Percentiles rank a stretch among this genome's conserved stretches.
Evolutionary conservation across 2,888 invertebrate species (phyloP).

Genomic region (Drosophila leonis): DNA sequence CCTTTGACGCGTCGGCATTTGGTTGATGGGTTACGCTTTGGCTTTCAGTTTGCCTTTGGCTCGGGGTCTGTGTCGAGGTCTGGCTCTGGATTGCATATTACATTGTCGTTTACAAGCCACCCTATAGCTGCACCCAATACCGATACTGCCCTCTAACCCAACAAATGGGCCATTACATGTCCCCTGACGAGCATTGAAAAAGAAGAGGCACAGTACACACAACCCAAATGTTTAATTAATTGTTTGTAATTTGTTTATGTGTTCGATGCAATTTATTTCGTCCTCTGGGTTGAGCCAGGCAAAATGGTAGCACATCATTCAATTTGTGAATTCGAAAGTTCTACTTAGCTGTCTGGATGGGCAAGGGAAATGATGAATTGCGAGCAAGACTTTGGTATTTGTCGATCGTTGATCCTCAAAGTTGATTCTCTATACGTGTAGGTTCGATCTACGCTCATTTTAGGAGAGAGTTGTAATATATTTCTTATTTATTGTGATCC

Average conservation of each 20-base stretch:
- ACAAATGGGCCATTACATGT: constrained; percentile 53
- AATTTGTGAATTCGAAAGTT: constrained; percentile 24
- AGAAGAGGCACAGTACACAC: constrained; percentile 16
- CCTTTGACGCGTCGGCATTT: constrained; percentile 57
- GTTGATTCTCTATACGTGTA: too few relatives aligned
- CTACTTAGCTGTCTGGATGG: background rate
- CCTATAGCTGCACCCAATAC: constrained; percentile 19
- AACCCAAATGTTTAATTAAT: constrained; percentile 66
- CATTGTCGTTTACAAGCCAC: constrained; percentile 61
- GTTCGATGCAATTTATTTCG: constrained; percentile 65
- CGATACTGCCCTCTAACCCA: constrained; percentile 42
- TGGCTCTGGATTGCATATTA: constrained; percentile 37
- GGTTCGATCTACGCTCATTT: background rate
- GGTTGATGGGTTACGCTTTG: constrained; percentile 30
- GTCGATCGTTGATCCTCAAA: background rate
- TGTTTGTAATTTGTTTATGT: constrained; percentile 76
- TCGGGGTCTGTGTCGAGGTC: constrained; percentile 10
- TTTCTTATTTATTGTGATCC: background rate
- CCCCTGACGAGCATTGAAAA: constrained; percentile 26
- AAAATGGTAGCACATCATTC: constrained; percentile 28
- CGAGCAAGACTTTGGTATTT: background rate
- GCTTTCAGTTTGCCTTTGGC: background rate
- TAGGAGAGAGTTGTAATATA: too few relatives aligned
- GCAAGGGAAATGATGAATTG: constrained; percentile 12
- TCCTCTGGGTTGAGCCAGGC: constrained; percentile 25